A percentile compares a stretch with the other conserved stretches of the same genome.
Evolutionary conservation across 1,140 invertebrate species (phyloP).

Genomic region (Eulimnadia texana): DNA sequence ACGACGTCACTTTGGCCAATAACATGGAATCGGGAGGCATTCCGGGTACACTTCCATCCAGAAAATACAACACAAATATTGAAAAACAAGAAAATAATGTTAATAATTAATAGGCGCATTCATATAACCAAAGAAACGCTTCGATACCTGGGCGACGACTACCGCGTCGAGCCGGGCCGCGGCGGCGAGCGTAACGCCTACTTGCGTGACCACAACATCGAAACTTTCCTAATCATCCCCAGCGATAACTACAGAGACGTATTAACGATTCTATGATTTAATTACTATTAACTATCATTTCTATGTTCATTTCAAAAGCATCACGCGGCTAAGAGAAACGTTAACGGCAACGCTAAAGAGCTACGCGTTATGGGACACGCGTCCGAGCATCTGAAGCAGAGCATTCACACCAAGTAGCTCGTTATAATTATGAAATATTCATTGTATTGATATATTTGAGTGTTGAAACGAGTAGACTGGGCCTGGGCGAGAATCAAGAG

Average conservation of each 20-base stretch:
- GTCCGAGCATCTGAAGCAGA: slow-evolving; percentile 41
- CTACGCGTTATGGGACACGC: slow-evolving; percentile 71
- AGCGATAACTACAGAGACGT: slow-evolving; percentile 23
- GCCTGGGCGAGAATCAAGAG: slow-evolving; percentile 37
- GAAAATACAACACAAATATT: too few relatives aligned
- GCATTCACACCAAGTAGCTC: slow-evolving; percentile 28
- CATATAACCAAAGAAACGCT: slow-evolving; percentile 86
- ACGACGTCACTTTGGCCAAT: slow-evolving; percentile 88
- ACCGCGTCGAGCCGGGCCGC: slow-evolving; percentile 73
- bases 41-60: slow-evolving; percentile 52
- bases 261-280: slow-evolving; percentile 28
- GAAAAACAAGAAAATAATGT: too few relatives aligned
- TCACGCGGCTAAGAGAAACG: slow-evolving; percentile 27
- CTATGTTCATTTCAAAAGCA: too few relatives aligned
- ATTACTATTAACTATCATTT: too few relatives aligned
- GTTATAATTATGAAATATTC: too few relatives aligned
- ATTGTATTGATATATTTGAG: background rate
- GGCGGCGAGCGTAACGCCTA: slow-evolving; percentile 71
- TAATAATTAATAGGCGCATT: slow-evolving; percentile 69
- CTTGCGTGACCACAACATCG: slow-evolving; percentile 78
- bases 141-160: slow-evolving; percentile 64
- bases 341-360: slow-evolving; percentile 66
- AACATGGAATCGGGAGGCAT: slow-evolving; percentile 90
- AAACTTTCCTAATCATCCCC: slow-evolving; percentile 73
- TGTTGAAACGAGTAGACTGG: slow-evolving; percentile 36